A percentile compares a stretch with the other conserved stretches of the same genome.
Evolutionary conservation across 1,140 invertebrate genomes (phyloP).

Genomic region (Bradysia coprophila): DNA sequence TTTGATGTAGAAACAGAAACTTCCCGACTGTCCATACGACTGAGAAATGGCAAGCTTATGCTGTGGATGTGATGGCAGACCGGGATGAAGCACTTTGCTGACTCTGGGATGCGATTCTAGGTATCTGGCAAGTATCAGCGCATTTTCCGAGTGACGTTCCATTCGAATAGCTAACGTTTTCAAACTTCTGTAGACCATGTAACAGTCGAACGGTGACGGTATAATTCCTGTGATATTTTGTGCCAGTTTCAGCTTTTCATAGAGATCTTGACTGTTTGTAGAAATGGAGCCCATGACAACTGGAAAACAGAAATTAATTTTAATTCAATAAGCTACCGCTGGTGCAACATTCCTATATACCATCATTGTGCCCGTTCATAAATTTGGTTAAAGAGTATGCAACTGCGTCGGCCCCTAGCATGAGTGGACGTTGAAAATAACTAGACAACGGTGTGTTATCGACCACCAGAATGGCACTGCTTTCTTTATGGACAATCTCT

Average conservation of each 20-base stretch:
- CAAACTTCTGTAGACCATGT: constrained; percentile 52
- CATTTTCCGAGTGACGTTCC: constrained; percentile 55
- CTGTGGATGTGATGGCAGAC: constrained; percentile 62
- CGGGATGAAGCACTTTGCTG: constrained; percentile 61
- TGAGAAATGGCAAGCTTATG: constrained; percentile 52
- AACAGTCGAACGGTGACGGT: constrained; percentile 69
- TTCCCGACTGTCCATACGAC: constrained; percentile 58
- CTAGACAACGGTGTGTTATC: constrained; percentile 74
- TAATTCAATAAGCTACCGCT: too few relatives aligned
- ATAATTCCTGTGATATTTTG: constrained; percentile 41
- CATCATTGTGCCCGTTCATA: constrained; percentile 74
- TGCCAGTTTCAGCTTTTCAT: background rate
- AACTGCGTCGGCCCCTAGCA: constrained; percentile 63
- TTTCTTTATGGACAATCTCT: background rate
- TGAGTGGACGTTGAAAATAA: constrained; percentile 62
- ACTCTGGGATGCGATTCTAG: constrained; percentile 51
- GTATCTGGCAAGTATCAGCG: constrained; percentile 45
- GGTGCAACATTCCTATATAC: too few relatives aligned
- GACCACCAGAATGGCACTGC: constrained; percentile 43
- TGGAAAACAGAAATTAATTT: too few relatives aligned
- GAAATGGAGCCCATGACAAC: background rate
- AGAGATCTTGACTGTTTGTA: background rate
- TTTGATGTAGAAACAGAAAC: constrained; percentile 59
- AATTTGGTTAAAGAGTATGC: constrained; percentile 73
- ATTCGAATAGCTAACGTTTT: constrained; percentile 62